Evolutionary conservation across 2,888 invertebrate genomes (phyloP), one percentile per base, ranked within the genome.

Genomic region (Pediacus dermestoides): DNA sequence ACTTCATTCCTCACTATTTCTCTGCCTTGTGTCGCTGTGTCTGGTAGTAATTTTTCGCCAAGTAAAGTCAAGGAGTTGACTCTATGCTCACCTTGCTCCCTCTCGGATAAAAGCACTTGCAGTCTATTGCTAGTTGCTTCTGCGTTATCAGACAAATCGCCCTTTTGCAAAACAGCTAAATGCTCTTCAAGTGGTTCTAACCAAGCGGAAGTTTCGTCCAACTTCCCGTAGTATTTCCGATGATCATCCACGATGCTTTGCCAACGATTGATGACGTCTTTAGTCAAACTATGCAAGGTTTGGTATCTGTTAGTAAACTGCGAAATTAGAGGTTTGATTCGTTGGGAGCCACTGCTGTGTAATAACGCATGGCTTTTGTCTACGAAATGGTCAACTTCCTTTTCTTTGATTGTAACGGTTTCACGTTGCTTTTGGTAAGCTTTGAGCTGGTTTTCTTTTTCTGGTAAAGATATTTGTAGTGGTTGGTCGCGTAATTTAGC

Each of bases 281-380:
- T 91, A 48, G 87, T 88, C 34, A 89, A 72, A 1, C 82, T 77
- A 60, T 84, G 85, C 15, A 92, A 70, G 37, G 84, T 76, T 64
- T 91, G 88, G 61, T 90, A 91, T 31, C 90, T 44, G 12, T 85
- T 87, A 51, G 86, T 88, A n/a, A 93, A 81, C 73, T 94, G 93
- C 0, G 89, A 84, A 11, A 92, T 85, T 34, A 91, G 72, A 3
- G 88, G 88, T 60, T 90, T 89, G 10, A 94, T 78, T 35, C 88
- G 80, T 53, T 91, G 89, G 0, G 88, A 87, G 0, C 86, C 86
- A 57, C 90, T 90, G 15, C 82, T 74, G 62, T 90, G 88, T 1
- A 92, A 76, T 35, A 96, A 72, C 7, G 81, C 80, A 62, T 94
- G 91, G n/a, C 90, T 88, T 57, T 82, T 83, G 66, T 95, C 94